Conservation (phyloP, 1,140 invertebrate species). For the Kradibia gibbosae region DNA sequence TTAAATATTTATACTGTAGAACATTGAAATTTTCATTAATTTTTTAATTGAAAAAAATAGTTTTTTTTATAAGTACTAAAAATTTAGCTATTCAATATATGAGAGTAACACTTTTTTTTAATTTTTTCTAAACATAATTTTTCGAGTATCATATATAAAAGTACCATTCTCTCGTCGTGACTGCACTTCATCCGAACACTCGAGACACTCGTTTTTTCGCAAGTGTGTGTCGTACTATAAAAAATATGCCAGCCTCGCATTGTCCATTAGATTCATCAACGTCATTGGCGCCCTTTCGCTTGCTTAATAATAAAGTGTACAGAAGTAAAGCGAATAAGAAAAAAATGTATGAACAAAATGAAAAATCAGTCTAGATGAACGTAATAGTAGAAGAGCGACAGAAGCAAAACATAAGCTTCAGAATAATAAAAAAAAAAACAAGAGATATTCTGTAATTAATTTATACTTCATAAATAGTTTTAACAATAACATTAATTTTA, state of each 20-base stretch:
- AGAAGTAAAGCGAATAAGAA: not conserved
- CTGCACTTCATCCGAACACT: constrained; percentile 16
- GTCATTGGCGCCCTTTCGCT: not conserved
- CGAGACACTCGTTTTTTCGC: constrained; percentile 22
- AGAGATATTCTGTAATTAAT: too few relatives aligned
- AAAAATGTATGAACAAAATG: not conserved
- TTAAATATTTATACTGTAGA: too few relatives aligned
- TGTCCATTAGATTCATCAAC: constrained; percentile 36
- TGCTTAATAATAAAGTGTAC: constrained; percentile 1
- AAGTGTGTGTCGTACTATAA: not conserved
- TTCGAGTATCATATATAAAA: constrained; percentile 43
- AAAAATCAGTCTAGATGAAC: not conserved
- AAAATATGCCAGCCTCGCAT: constrained; percentile 13
- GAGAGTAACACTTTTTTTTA: too few relatives aligned
- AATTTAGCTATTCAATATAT: too few relatives aligned
- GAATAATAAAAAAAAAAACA: not conserved
- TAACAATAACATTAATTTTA: too few relatives aligned
- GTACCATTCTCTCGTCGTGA: not conserved
- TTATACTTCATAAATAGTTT: too few relatives aligned
- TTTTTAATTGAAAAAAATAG: too few relatives aligned
- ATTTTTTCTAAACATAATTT: constrained; percentile 36
- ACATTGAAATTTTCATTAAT: too few relatives aligned
- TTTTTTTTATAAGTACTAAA: too few relatives aligned
- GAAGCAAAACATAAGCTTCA: not conserved
- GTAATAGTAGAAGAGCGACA: not conserved